phyloP scores from a whole-genome alignment of 2,113 vertebrate genomes.

The Psittacara wagleri region DNA sequence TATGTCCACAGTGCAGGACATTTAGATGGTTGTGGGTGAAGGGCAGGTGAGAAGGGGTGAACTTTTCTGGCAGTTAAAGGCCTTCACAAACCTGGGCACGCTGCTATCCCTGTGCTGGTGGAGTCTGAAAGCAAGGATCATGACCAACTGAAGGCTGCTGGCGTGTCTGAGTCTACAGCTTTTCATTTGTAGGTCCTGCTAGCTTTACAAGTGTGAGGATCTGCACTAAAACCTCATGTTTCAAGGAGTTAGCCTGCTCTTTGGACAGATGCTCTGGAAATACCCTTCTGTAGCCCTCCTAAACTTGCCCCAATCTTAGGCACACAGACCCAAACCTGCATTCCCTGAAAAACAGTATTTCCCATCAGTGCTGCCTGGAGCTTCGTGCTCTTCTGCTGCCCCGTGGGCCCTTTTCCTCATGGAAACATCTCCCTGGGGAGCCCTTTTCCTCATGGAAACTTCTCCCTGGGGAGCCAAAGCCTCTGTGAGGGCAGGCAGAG shows the following conservation, averaged over 20 bases:
- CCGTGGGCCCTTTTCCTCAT: neutral
- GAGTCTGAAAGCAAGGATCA: neutral
- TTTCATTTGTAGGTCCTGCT: neutral
- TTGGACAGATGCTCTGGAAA: neutral
- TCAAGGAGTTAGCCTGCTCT: neutral
- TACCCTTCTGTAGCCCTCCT: neutral
- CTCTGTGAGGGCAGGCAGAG: fast-evolving
- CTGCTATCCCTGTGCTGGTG: neutral
- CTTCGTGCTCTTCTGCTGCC: neutral
- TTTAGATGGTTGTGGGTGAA: neutral
- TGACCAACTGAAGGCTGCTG: neutral
- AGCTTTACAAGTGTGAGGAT: neutral
- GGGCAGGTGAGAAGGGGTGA: neutral
- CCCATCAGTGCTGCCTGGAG: neutral
- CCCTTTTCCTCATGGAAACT: neutral
- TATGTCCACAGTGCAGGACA: neutral
- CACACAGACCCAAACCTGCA: neutral
- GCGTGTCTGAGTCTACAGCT: neutral
- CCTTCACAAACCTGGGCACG: neutral
- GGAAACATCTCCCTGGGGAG: neutral
- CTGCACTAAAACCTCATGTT: neutral
- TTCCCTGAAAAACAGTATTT: neutral
- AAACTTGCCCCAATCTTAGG: neutral
- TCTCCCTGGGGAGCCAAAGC: neutral
- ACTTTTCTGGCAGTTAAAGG: neutral